phyloP scores from a whole-genome alignment of 2,113 vertebrate species.

The Erpornis zantholeuca region DNA sequence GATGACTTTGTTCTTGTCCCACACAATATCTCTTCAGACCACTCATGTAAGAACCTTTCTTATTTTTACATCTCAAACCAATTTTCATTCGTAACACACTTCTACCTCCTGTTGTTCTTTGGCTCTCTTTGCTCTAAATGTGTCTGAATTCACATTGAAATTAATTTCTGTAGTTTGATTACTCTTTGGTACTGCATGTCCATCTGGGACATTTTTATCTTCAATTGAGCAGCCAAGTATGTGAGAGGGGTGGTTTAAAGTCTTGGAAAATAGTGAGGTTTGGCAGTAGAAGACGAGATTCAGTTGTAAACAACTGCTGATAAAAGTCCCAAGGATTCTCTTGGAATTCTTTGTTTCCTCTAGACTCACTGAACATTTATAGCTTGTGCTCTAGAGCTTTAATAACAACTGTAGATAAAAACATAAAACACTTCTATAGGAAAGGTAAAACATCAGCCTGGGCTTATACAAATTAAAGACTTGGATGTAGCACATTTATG shows the following conservation, averaged over 20 bases:
- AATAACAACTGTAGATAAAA: not conserved
- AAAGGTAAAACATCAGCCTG: not conserved
- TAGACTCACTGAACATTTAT: not conserved
- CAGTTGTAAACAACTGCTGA: not conserved
- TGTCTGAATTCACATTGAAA: not conserved
- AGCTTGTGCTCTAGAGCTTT: not conserved
- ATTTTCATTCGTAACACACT: not conserved
- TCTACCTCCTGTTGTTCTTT: not conserved
- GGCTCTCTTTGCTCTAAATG: not conserved
- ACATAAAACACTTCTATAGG: not conserved
- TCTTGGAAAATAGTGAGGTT: not conserved
- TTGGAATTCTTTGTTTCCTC: not conserved
- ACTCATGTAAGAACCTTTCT: slow-evolving; percentile 80
- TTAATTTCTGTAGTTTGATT: not conserved
- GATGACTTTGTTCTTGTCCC: slow-evolving; percentile 97
- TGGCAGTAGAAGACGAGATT: not conserved
- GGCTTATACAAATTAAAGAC: not conserved
- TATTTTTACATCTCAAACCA: not conserved
- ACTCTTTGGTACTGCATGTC: not conserved
- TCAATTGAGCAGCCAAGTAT: not conserved
- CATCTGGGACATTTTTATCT: not conserved
- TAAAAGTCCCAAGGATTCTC: not conserved
- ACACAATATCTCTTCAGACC: slow-evolving; percentile 88
- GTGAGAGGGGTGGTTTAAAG: not conserved
- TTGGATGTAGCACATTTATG: not conserved